phyloP scores from a whole-genome alignment of 2,113 vertebrate species.

The Cercopithecus mona region DNA sequence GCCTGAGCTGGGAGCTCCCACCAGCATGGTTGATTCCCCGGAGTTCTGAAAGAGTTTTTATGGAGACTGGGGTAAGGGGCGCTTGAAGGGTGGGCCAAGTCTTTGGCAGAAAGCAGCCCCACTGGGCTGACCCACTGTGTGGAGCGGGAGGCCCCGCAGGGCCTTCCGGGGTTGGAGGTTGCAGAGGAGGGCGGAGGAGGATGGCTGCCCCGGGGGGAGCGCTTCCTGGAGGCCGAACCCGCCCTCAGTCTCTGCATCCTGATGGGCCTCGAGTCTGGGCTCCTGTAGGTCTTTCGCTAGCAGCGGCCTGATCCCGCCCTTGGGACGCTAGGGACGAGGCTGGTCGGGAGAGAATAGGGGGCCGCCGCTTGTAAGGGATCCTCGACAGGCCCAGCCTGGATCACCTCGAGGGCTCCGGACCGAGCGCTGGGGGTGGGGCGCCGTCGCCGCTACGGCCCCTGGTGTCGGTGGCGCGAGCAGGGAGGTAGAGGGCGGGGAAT shows the following conservation, averaged over 20 bases:
- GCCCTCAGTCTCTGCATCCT: neutral
- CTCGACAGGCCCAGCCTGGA: neutral
- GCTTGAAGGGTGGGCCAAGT: no score
- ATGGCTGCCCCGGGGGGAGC: neutral
- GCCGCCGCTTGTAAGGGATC: accelerated
- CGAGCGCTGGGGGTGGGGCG: accelerated
- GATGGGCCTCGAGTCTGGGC: neutral
- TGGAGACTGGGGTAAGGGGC: neutral
- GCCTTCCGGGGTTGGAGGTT: neutral
- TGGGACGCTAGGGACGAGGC: neutral
- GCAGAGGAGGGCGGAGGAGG: neutral
- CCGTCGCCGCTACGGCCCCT: neutral
- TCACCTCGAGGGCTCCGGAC: neutral
- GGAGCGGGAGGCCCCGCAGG: neutral
- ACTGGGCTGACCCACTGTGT: neutral
- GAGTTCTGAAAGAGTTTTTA: neutral
- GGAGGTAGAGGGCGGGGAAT: neutral
- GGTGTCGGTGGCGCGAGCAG: neutral
- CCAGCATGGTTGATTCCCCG: accelerated
- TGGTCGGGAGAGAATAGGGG: neutral
- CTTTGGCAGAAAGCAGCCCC: neutral
- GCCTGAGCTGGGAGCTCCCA: neutral
- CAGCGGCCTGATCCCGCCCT: neutral
- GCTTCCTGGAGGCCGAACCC: neutral
- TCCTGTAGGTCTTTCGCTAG: neutral